Evolutionary conservation across 2,888 invertebrate genomes (phyloP).

Genomic region (Drosophila koepferae): DNA sequence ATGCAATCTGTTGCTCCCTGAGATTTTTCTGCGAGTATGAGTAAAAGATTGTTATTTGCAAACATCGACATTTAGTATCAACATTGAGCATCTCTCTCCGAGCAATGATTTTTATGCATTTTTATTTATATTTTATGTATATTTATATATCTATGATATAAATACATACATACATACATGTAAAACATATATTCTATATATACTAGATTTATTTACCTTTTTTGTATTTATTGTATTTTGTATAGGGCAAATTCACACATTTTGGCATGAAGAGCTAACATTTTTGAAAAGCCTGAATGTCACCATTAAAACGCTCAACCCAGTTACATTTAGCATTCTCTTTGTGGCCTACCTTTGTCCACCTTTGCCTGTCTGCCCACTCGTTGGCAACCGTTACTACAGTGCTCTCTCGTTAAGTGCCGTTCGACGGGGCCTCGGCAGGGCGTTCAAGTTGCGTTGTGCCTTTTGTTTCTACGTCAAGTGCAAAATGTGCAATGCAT

Average conservation of each 20-base stretch:
- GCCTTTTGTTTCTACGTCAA: slow-evolving; percentile 66
- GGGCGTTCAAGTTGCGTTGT: slow-evolving; percentile 24
- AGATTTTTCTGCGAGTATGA: too few relatives aligned
- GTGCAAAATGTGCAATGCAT: slow-evolving; percentile 73
- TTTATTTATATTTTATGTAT: too few relatives aligned
- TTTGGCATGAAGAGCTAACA: slow-evolving; percentile 1
- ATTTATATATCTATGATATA: not conserved
- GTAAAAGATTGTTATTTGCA: too few relatives aligned
- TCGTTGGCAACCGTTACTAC: not conserved
- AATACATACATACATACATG: too few relatives aligned
- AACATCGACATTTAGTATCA: too few relatives aligned
- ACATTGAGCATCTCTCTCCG: too few relatives aligned
- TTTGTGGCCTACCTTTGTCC: slow-evolving; percentile 27
- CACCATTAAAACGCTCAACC: slow-evolving; percentile 57
- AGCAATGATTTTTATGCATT: too few relatives aligned
- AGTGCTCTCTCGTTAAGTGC: slow-evolving; percentile 64
- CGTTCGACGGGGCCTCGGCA: slow-evolving; percentile 51
- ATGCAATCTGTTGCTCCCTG: too few relatives aligned
- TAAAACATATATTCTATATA: not conserved
- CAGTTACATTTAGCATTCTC: slow-evolving; percentile 35
- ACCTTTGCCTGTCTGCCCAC: slow-evolving; percentile 11
- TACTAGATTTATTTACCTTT: not conserved
- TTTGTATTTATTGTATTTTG: not conserved
- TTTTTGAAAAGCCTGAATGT: slow-evolving; percentile 43
- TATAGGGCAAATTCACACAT: not conserved